phyloP scores from a whole-genome alignment of 2,797 vertebrate genomes.

The Crenichthys baileyi region DNA sequence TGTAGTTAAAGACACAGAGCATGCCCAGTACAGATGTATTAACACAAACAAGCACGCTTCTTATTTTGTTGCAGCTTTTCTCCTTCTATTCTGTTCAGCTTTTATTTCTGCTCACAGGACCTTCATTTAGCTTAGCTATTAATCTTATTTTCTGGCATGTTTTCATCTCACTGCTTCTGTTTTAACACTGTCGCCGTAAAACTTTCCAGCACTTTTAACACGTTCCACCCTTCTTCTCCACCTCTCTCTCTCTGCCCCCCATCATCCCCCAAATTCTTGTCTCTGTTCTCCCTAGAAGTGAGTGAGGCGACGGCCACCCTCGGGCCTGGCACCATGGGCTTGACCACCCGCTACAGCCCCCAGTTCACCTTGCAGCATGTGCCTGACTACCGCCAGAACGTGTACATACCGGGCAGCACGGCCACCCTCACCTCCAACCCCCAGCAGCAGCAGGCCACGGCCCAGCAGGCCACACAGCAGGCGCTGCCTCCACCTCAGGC shows the following conservation, averaged over 20 bases:
- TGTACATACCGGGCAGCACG: constrained; percentile 97
- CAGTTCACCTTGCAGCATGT: constrained; percentile 99
- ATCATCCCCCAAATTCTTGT: constrained; percentile 51
- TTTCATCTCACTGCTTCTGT: constrained; percentile 27
- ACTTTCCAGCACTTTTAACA: constrained; percentile 52
- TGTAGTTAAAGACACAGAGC: constrained; percentile 36
- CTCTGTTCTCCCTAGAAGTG: constrained; percentile 82
- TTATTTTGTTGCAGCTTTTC: not conserved
- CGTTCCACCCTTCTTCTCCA: constrained; percentile 52
- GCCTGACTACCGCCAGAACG: constrained; percentile 97
- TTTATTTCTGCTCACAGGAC: not conserved
- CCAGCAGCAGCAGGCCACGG: constrained; percentile 86
- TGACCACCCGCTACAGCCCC: constrained; percentile 94
- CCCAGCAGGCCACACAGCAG: constrained; percentile 85
- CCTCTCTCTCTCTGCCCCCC: constrained; percentile 38
- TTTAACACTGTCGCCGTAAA: constrained; percentile 39
- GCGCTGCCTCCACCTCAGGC: constrained; percentile 78
- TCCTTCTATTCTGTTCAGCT: not conserved
- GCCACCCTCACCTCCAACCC: constrained; percentile 92
- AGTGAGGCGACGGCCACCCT: constrained; percentile 89
- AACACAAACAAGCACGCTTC: constrained; percentile 18
- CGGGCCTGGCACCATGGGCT: constrained; percentile 94
- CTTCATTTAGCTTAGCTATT: not conserved
- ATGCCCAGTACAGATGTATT: constrained; percentile 39
- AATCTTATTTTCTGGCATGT: not conserved